Evolutionary conservation across 2,113 vertebrate species (phyloP).

Genomic region (Ornithorhynchus anatinus): DNA sequence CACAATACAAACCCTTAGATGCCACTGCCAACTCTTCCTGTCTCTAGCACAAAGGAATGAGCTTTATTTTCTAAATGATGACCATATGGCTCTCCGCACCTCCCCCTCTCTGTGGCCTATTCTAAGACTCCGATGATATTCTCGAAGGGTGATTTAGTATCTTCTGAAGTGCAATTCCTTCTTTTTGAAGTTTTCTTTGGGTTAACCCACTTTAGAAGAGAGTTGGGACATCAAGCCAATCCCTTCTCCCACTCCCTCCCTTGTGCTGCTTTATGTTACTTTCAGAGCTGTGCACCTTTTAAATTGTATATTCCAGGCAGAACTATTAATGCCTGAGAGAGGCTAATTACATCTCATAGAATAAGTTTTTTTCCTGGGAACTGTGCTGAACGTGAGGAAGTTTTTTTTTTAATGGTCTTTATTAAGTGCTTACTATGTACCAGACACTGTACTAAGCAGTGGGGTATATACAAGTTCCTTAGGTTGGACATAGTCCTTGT

Average conservation of each 20-base stretch:
- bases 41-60: background rate
- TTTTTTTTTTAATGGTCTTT: too few species aligned
- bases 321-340: slow-evolving; percentile 28
- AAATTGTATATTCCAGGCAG: slow-evolving; percentile 28
- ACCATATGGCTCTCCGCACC: background rate
- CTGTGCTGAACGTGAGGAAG: background rate
- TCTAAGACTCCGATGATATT: background rate
- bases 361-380: slow-evolving; percentile 44
- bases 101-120: background rate
- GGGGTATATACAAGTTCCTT: too few species aligned
- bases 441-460: too few species aligned
- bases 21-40: background rate
- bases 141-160: too few species aligned
- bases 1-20: background rate
- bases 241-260: background rate
- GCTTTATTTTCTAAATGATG: background rate
- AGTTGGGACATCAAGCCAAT: background rate
- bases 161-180: background rate
- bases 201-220: background rate
- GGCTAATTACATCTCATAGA: background rate
- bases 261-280: background rate
- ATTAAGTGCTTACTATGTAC: too few species aligned
- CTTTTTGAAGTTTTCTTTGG: background rate
- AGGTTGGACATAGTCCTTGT: too few species aligned
- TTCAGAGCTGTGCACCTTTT: background rate